Conservation (phyloP, 2,113 vertebrate genomes). For the Leptocoma aspasia region DNA sequence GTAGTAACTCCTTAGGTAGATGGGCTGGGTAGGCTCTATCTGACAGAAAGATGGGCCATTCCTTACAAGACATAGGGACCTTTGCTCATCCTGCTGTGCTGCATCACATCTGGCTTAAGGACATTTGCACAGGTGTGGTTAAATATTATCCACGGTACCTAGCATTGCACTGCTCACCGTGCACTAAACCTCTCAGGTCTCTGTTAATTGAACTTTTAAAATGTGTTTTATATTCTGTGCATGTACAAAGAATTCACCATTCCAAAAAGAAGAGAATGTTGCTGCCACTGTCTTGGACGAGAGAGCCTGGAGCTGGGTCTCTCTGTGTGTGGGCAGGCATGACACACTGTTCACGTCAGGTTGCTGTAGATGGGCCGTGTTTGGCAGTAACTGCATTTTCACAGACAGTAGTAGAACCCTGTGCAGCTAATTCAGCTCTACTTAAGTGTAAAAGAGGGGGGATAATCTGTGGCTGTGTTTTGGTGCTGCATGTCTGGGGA, state of each 20-base stretch:
- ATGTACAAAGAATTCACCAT: background rate
- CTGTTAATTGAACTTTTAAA: background rate
- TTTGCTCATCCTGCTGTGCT: background rate
- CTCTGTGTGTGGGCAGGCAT: background rate
- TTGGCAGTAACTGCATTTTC: background rate
- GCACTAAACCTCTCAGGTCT: background rate
- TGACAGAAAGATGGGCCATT: background rate
- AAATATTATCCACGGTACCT: background rate
- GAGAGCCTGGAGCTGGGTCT: background rate
- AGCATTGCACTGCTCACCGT: background rate
- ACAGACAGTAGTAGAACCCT: background rate
- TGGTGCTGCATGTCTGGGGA: background rate
- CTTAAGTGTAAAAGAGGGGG: background rate
- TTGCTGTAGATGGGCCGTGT: background rate
- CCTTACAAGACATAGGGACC: background rate
- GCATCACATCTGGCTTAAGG: background rate
- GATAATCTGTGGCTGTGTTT: background rate
- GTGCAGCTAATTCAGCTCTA: background rate
- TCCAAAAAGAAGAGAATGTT: background rate
- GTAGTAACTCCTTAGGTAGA: background rate
- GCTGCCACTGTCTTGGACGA: background rate
- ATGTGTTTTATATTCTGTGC: background rate
- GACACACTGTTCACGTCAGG: background rate
- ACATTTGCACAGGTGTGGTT: background rate
- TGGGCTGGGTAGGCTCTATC: background rate